A percentile compares a stretch with the other conserved stretches of the same genome.
phyloP scores from a whole-genome alignment of 2,888 invertebrate species.

The Euzophera pinguis region DNA sequence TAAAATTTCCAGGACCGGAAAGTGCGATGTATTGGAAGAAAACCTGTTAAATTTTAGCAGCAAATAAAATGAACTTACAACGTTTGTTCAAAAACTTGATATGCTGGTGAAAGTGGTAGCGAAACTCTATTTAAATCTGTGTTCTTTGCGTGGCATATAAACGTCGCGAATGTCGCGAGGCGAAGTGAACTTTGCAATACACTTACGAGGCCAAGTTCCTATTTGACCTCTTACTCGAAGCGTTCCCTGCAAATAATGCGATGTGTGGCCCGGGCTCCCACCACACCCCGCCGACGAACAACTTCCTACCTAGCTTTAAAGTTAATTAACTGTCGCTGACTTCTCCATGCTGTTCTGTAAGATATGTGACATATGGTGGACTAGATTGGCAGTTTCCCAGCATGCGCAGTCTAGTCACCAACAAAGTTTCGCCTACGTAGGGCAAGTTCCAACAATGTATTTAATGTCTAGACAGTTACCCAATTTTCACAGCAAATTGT shows the following conservation, averaged over 20 bases:
- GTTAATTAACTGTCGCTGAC: conserved; percentile 60
- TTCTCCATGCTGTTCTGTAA: conserved; percentile 43
- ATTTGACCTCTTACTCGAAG: conserved; percentile 49
- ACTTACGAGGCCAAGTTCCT: conserved; percentile 49
- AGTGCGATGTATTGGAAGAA: too few species aligned
- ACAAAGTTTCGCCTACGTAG: conserved; percentile 29
- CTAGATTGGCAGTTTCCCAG: conserved; percentile 42
- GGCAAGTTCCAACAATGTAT: conserved; percentile 9
- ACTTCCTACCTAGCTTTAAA: conserved; percentile 62
- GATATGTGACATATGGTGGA: conserved; percentile 44
- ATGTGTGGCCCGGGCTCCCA: conserved; percentile 38
- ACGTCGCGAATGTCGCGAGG: conserved; percentile 35
- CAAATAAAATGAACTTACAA: too few species aligned
- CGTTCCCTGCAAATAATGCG: conserved; percentile 45
- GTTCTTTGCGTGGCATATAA: conserved; percentile 25
- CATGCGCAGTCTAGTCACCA: conserved; percentile 25
- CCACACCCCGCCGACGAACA: conserved; percentile 29
- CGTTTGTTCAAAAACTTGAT: too few species aligned
- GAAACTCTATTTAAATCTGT: conserved; percentile 2
- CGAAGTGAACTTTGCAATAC: conserved; percentile 53
- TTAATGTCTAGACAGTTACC: conserved; percentile 10
- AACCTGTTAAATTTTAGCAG: too few species aligned
- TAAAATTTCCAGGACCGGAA: too few species aligned
- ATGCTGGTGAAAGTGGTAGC: too few species aligned
- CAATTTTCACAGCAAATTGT: conserved; percentile 5